phyloP scores from a whole-genome alignment of 2,888 invertebrate genomes.

The Antheraea assamensis region DNA sequence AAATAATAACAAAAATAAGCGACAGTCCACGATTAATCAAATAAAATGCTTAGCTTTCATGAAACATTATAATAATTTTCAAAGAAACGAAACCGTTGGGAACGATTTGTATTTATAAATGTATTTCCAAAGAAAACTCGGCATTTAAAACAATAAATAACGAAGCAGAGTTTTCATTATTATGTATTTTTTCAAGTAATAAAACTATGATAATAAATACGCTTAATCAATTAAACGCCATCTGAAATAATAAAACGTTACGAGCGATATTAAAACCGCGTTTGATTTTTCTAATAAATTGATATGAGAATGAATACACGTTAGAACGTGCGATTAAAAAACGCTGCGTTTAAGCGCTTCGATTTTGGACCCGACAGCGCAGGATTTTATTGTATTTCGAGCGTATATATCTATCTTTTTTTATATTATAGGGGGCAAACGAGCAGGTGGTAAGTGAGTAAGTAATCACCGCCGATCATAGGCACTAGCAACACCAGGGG shows the following conservation, averaged over 20 bases:
- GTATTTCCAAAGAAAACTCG: neutral
- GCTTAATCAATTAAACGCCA: constrained; percentile 8
- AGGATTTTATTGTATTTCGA: too few species aligned
- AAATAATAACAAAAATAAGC: too few species aligned
- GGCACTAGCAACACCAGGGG: too few species aligned
- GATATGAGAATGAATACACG: neutral
- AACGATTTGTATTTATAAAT: too few species aligned
- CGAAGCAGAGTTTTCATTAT: neutral
- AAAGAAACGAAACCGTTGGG: too few species aligned
- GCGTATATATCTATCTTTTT: too few species aligned
- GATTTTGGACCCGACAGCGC: constrained; percentile 12
- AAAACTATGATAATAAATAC: constrained; percentile 14
- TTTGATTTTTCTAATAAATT: constrained; percentile 8
- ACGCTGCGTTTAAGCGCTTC: constrained; percentile 18
- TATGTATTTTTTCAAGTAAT: neutral
- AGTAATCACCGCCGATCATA: too few species aligned
- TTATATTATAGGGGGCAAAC: too few species aligned
- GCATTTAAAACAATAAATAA: neutral
- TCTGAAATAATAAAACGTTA: constrained; percentile 19
- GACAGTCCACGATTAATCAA: too few species aligned
- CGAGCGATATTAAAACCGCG: constrained; percentile 13
- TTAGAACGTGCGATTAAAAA: neutral
- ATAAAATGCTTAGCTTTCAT: too few species aligned
- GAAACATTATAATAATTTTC: too few species aligned
- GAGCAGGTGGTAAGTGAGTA: too few species aligned